A percentile compares a stretch with the other conserved stretches of the same genome.
Conservation (phyloP, 2,888 invertebrate species). For the Julus scanicus region DNA sequence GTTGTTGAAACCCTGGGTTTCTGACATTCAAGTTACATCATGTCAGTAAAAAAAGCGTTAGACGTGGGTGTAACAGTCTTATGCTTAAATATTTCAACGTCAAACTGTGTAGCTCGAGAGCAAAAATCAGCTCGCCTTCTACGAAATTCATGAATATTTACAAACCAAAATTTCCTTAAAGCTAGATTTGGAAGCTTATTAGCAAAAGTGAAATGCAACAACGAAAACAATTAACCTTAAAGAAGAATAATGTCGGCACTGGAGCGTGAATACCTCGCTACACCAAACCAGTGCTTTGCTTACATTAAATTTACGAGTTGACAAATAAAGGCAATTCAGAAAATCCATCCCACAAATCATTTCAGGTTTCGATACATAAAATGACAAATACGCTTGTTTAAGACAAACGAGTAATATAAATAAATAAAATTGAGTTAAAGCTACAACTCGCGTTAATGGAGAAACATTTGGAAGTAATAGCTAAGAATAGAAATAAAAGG, state of each 20-base stretch:
- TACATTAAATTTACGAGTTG: not conserved
- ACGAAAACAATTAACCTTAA: conserved; percentile 16
- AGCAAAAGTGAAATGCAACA: not conserved
- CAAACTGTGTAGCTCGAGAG: too few relatives aligned
- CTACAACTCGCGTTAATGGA: too few relatives aligned
- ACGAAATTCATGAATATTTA: conserved; percentile 2
- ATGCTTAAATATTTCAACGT: too few relatives aligned
- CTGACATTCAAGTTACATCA: not conserved
- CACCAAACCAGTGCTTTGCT: not conserved
- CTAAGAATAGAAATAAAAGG: too few relatives aligned
- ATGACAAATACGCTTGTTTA: too few relatives aligned
- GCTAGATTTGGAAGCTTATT: not conserved
- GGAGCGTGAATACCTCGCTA: not conserved
- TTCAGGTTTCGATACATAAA: too few relatives aligned
- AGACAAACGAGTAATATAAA: too few relatives aligned
- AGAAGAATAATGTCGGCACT: not conserved
- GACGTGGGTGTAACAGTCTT: not conserved
- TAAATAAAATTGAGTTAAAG: too few relatives aligned
- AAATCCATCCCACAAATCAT: too few relatives aligned
- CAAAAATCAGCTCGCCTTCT: too few relatives aligned
- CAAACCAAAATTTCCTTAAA: not conserved
- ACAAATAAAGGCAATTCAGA: too few relatives aligned
- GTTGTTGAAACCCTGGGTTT: not conserved
- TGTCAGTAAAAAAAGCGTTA: not conserved
- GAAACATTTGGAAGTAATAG: too few relatives aligned